Conservation (phyloP, 2,113 vertebrate species). For the Chrysochloris asiatica region DNA sequence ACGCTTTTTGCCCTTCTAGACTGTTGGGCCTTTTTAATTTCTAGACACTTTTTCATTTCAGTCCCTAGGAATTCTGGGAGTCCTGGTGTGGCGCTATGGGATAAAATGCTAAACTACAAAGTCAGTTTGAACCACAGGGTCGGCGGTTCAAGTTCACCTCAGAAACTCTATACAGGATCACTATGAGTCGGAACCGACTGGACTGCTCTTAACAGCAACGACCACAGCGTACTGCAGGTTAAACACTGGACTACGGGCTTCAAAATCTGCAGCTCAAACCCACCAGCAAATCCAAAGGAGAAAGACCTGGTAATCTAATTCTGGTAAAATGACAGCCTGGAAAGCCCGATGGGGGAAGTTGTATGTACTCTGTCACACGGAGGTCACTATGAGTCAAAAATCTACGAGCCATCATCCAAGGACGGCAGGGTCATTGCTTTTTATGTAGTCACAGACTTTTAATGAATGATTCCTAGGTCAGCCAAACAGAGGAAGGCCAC, state of each 20-base stretch:
- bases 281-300: background rate
- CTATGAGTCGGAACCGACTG: too few species aligned
- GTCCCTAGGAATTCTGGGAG: too few species aligned
- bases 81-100: too few species aligned
- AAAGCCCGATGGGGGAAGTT: background rate
- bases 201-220: too few species aligned
- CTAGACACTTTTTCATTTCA: conserved; percentile 37
- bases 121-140: too few species aligned
- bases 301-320: background rate
- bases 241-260: background rate
- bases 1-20: background rate
- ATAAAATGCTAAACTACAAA: too few species aligned
- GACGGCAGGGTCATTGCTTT: background rate
- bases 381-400: background rate
- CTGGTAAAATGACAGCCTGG: background rate
- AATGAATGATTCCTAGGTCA: conserved; percentile 7
- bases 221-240: too few species aligned
- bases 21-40: background rate
- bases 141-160: too few species aligned
- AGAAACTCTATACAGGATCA: too few species aligned
- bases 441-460: background rate
- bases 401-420: background rate
- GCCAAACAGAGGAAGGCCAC: too few species aligned
- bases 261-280: background rate
- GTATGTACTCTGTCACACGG: background rate